These are phyloP conservation scores for Syngnathus floridae DNA, from an alignment of 2,113 vertebrate species.

Conservation along the genomic window DNA sequence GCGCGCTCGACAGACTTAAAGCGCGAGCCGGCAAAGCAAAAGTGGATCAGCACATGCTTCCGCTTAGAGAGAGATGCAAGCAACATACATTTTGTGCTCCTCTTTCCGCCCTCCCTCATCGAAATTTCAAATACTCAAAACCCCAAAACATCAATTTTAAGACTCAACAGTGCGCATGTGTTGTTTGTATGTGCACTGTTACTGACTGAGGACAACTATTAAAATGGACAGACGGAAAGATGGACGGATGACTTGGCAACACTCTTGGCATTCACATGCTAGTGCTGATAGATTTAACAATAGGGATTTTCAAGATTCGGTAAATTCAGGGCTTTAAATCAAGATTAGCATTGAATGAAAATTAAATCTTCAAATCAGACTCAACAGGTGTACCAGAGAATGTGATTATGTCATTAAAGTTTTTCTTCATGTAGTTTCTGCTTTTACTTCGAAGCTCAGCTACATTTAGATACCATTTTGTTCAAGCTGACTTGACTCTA, in stretches of 20 bases:
- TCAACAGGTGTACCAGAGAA: background rate
- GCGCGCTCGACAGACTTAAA: background rate
- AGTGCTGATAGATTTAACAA: background rate
- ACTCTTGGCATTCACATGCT: background rate
- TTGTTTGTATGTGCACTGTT: too few relatives aligned
- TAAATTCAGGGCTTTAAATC: background rate
- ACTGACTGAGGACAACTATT: too few relatives aligned
- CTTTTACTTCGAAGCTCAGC: slow-evolving; percentile 31
- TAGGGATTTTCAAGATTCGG: background rate
- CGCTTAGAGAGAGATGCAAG: background rate
- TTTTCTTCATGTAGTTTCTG: background rate
- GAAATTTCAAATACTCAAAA: too few relatives aligned
- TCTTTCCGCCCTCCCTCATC: too few relatives aligned
- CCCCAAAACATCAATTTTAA: too few relatives aligned
- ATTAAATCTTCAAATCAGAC: background rate
- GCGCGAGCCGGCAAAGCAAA: background rate
- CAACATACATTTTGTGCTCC: background rate
- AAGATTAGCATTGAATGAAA: background rate
- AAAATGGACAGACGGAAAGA: background rate
- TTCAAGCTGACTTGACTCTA: slow-evolving; percentile 20
- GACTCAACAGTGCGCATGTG: too few relatives aligned
- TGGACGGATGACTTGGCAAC: background rate
- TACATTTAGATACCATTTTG: background rate
- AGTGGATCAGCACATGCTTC: background rate
- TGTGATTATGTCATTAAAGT: background rate